Base-by-base conservation (phyloP, 1,140 invertebrate genomes). In the Tetramorium simillimum region DNA sequence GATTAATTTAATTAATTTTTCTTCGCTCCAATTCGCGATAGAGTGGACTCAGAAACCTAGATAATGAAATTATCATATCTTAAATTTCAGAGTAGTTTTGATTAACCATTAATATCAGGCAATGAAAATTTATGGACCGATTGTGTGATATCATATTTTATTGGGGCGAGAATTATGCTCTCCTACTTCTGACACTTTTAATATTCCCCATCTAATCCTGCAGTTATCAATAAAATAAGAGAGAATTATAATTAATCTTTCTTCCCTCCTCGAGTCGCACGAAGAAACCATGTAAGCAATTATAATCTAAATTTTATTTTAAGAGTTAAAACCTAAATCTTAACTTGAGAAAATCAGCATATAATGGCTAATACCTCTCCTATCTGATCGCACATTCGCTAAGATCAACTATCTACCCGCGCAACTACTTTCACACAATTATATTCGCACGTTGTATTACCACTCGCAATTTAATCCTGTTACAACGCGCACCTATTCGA, bases 1-100 rank as follows among this genome's bases (percentile, higher is more conserved):
- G 40, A 81, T 81, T 81, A 81, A 81, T 69, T 81, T 40, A 40
- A 75, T 75, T 53, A 75, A 53, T 18, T 43, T 53, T 69, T 46
- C 18, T 56, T 24, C 33, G 63, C 77, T 70, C 63, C 33, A 81
- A 60, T 81, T 81, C 63, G 5, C 63, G 10, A 24, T 18, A 40
- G n/a, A 33, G 33, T 69, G 3, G 16, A 21, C 24, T 37, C 10
- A 3, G 2, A 53, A 53, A 69, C 6, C 1, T 24, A 6, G 16
- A 40, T 40, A 21, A 53, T 37, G 10, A 70, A 81, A 81, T 69
- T 40, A 56, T 53, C n/a, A 18, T 60, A 18, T 43, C 16, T 60
- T 12, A 69, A 80, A 21, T 80, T 67, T 21, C 10, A 46, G 18
- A 43, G 9, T 43, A 12, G 6, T 46, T 43, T 62, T n/a, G 9